phyloP scores from a whole-genome alignment of 2,888 invertebrate species.

The Oscheius sp. region DNA sequence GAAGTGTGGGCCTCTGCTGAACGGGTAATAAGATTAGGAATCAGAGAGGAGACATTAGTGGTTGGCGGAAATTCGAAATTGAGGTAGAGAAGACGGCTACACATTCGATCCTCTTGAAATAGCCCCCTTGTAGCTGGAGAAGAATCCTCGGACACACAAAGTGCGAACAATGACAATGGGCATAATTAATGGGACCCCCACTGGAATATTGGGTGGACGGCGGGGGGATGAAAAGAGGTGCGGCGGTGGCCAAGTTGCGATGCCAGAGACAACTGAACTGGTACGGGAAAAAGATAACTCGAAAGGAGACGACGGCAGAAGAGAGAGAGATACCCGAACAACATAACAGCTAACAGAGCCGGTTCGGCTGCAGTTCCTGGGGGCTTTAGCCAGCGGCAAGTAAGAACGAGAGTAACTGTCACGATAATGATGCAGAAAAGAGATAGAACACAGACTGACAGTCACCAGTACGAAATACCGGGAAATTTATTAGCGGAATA shows the following conservation, averaged over 20 bases:
- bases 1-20: neutral
- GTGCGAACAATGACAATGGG: constrained; percentile 34
- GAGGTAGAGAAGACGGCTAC: constrained; percentile 15
- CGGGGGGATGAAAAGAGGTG: neutral
- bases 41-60: constrained; percentile 24
- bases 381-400: too few relatives aligned
- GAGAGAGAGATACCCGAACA: constrained; percentile 17
- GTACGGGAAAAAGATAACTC: neutral
- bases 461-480: neutral
- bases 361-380: constrained; percentile 6
- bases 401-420: neutral
- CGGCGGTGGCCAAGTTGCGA: neutral
- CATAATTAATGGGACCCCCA: constrained; percentile 17
- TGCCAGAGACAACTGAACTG: neutral
- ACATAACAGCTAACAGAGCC: constrained; percentile 30
- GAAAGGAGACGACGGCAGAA: neutral
- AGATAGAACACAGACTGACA: too few relatives aligned
- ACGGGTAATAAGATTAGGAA: constrained; percentile 36
- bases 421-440: neutral
- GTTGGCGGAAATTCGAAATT: constrained; percentile 23
- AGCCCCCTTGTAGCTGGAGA: neutral
- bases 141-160: constrained; percentile 7
- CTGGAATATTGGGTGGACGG: neutral
- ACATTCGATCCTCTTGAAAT: neutral
- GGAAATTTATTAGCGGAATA: too few relatives aligned